Conservation (phyloP, 2,797 vertebrate genomes). For the Podargus strigoides region DNA sequence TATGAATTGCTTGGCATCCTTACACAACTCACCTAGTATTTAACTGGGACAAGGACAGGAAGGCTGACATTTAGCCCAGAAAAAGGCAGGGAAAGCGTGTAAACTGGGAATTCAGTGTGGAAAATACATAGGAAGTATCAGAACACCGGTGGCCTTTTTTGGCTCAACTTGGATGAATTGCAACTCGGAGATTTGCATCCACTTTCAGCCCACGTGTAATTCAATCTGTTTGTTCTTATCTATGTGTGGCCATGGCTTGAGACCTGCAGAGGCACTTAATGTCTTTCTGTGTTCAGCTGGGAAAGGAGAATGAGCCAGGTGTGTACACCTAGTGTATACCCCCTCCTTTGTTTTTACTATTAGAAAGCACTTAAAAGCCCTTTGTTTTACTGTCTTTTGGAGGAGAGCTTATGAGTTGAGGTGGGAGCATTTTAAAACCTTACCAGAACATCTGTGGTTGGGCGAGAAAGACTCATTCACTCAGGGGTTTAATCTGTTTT, state of each 20-base stretch:
- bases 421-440: neutral
- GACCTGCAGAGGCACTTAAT: neutral
- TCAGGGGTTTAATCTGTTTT: neutral
- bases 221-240: neutral
- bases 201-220: neutral
- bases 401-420: neutral
- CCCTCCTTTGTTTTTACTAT: neutral
- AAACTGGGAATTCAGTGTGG: neutral
- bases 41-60: conserved; percentile 4
- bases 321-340: neutral
- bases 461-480: neutral
- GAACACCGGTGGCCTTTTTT: neutral
- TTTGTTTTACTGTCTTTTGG: neutral
- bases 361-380: neutral
- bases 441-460: neutral
- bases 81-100: neutral
- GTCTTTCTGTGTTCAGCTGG: neutral
- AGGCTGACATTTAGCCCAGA: conserved; percentile 1
- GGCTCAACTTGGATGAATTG: neutral
- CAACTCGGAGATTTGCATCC: neutral
- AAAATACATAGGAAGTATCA: neutral
- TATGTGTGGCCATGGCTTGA: neutral
- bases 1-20: neutral
- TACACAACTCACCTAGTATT: conserved; percentile 22
- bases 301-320: neutral